These are phyloP conservation scores for Watsonalla binaria DNA, from an alignment of 2,888 invertebrate species.

Conservation along the genomic window DNA sequence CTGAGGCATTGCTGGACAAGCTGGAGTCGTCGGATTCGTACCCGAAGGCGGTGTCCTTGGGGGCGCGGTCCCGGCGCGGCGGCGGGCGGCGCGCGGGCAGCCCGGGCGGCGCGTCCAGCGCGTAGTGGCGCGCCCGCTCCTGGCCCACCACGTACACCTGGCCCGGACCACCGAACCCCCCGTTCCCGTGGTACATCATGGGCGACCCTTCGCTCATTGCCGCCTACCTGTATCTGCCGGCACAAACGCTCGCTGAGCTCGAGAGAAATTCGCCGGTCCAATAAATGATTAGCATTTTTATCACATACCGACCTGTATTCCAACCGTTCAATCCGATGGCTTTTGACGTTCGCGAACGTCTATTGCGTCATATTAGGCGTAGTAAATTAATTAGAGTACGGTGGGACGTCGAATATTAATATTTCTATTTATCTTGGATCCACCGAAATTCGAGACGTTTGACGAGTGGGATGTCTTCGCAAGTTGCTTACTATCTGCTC, in stretches of 20 bases:
- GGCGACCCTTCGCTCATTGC: constrained; percentile 65
- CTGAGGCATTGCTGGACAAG: constrained; percentile 70
- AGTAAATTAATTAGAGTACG: constrained; percentile 48
- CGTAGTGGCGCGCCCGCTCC: constrained; percentile 56
- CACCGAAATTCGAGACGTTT: constrained; percentile 69
- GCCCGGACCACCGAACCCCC: constrained; percentile 50
- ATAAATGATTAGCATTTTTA: constrained; percentile 14
- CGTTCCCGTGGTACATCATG: constrained; percentile 60
- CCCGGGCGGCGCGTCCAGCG: constrained; percentile 50
- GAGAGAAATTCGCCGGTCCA: constrained; percentile 15
- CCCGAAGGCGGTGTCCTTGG: constrained; percentile 58
- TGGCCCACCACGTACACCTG: constrained; percentile 51
- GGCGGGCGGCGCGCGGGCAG: constrained; percentile 47
- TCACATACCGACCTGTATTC: constrained; percentile 54
- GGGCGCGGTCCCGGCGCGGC: constrained; percentile 46
- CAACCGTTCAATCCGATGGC: constrained; percentile 43
- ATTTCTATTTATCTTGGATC: constrained; percentile 55
- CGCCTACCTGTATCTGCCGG: constrained; percentile 34
- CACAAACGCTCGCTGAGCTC: constrained; percentile 25
- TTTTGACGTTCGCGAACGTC: constrained; percentile 38
- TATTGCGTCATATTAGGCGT: constrained; percentile 69
- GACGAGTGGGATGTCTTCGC: constrained; percentile 49
- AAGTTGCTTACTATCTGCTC: constrained; percentile 38
- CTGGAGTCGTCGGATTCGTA: constrained; percentile 74
- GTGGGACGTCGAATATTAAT: constrained; percentile 53